Base-by-base conservation (phyloP, 2,888 invertebrate species). In the Epistrophe grossulariae region DNA sequence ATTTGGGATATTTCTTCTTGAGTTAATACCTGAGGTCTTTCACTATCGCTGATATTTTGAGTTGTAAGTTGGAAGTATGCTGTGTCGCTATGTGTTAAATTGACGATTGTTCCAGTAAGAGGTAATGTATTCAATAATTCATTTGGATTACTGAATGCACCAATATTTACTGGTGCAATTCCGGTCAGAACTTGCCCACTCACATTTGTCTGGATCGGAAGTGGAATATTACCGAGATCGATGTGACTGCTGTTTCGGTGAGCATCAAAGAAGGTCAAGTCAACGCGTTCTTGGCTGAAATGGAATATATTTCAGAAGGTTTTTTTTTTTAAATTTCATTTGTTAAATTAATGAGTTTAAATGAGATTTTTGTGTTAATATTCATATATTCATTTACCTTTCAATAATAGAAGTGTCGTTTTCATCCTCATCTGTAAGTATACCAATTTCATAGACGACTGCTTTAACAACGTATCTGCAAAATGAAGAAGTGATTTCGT, bases 361-460 rank as follows among this genome's bases (percentile, higher is more conserved):
- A 24, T 55, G 8, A 50, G 6, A n/a, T 52, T 50, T 10, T 7
- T 31, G n/a, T n/a, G n/a, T n/a, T n/a, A n/a, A n/a, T n/a, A n/a
- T n/a, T n/a, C n/a, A n/a, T n/a, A n/a, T n/a, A n/a, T n/a, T n/a
- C n/a, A n/a, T n/a, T n/a, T 82, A 90, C 90, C 89, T 92, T 84
- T 92, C 92, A 73, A 92, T 91, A 43, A 91, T 91, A 15, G 70
- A 70, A 11, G 93, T 93, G 11, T 92, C 92, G 24, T 93, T 93
- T 55, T 93, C 93, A 82, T 92, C 93, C 43, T 93, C 93, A 83
- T 95, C 94, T 5, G 95, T 94, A 40, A 95, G 91, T 88, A 95
- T 94, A 77, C 95, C 95, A 88, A 95, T 93, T 92, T 95, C 95
- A 88, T 95, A 95, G 48, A 94, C 94, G 7, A 94, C 93, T 0